Percentiles rank a stretch among this genome's conserved stretches.
Conservation (phyloP, 2,113 vertebrate genomes). For the Rutilus rutilus region DNA sequence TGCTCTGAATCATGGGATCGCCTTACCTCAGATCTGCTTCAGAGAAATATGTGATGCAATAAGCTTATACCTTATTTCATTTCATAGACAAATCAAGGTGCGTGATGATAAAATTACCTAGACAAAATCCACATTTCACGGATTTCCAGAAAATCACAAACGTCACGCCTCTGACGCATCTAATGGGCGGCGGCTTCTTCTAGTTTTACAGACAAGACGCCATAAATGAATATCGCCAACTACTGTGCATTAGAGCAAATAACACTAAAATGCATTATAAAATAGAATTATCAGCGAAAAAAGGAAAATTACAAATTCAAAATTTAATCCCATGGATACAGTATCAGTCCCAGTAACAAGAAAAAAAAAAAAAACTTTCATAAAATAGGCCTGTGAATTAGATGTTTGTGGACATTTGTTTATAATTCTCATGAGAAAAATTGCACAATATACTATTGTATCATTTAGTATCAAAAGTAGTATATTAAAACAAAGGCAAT, state of each 20-base stretch:
- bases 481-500: not conserved
- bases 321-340: not conserved
- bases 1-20: constrained; percentile 26
- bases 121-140: constrained; percentile 32
- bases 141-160: constrained; percentile 28
- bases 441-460: not conserved
- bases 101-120: not conserved
- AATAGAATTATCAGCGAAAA: not conserved
- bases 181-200: constrained; percentile 11
- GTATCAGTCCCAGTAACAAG: not conserved
- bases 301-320: not conserved
- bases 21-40: constrained; percentile 46
- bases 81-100: not conserved
- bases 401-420: too few species aligned
- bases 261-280: not conserved
- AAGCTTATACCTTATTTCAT: not conserved
- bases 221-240: not conserved
- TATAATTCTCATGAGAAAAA: not conserved
- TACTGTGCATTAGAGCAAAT: not conserved
- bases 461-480: not conserved
- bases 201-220: not conserved
- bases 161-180: constrained; percentile 44
- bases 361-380: not conserved
- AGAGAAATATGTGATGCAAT: constrained; percentile 10
- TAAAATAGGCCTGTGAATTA: not conserved